Conservation (phyloP, 2,797 vertebrate species). For the Sebastes aleutianus region DNA sequence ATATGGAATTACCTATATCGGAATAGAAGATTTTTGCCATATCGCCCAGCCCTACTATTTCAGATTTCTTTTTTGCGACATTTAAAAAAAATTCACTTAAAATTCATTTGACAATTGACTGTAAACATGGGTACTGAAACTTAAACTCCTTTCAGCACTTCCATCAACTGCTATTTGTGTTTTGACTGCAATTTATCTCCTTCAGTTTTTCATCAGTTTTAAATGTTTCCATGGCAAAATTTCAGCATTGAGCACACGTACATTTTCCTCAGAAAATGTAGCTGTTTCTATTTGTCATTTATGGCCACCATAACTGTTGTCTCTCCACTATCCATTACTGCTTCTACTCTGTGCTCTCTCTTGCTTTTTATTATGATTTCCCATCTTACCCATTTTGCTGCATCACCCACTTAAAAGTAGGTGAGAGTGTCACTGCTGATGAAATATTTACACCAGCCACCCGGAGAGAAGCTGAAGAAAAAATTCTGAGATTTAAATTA, state of each 20-base stretch:
- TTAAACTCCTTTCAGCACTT: too few species aligned
- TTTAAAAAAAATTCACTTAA: neutral
- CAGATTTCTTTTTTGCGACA: neutral
- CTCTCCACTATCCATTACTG: neutral
- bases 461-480: neutral
- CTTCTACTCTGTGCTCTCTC: neutral
- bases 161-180: too few species aligned
- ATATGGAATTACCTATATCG: rapidly evolving
- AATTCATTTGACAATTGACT: neutral
- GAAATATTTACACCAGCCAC: constrained; percentile 52
- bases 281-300: neutral
- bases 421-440: constrained; percentile 56
- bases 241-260: neutral
- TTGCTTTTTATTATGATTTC: neutral
- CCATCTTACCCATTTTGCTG: neutral
- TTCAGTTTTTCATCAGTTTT: neutral
- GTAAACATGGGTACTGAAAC: neutral
- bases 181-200: neutral
- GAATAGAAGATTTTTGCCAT: too few species aligned
- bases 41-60: too few species aligned
- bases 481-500: constrained; percentile 16
- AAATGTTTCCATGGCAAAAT: neutral
- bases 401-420: constrained; percentile 42
- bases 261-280: neutral
- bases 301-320: neutral